phyloP scores from a whole-genome alignment of 2,888 invertebrate genomes.

The Brachynemurus nebulosus region DNA sequence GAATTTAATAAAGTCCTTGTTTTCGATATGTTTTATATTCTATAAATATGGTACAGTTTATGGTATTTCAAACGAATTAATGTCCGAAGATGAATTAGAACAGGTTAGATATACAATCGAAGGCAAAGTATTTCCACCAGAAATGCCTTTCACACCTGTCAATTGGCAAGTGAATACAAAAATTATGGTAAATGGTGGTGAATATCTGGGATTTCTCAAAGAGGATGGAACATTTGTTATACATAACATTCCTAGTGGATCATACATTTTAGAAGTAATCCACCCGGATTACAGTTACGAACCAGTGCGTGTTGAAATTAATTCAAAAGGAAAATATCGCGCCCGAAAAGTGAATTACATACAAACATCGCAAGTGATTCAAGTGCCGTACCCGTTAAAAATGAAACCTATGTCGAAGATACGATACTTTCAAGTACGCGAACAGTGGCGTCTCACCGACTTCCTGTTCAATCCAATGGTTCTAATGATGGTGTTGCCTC shows the following conservation, averaged over 20 bases:
- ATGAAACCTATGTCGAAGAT: slow-evolving; percentile 70
- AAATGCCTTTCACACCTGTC: slow-evolving; percentile 37
- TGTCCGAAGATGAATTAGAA: slow-evolving; percentile 30
- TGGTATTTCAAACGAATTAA: too few species aligned
- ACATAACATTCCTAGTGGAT: slow-evolving; percentile 78
- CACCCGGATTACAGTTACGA: slow-evolving; percentile 89
- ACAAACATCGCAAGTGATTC: slow-evolving; percentile 79
- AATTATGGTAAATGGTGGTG: slow-evolving; percentile 78
- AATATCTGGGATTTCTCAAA: slow-evolving; percentile 74
- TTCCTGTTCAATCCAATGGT: slow-evolving; percentile 96
- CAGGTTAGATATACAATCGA: slow-evolving; percentile 56
- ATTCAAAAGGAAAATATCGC: slow-evolving; percentile 90
- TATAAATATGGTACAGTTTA: too few species aligned
- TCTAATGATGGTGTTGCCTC: slow-evolving; percentile 90
- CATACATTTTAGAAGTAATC: slow-evolving; percentile 84
- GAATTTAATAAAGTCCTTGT: too few species aligned
- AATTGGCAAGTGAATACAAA: slow-evolving; percentile 68
- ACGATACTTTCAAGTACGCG: slow-evolving; percentile 83
- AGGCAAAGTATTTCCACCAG: slow-evolving; percentile 65
- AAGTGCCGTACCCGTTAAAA: slow-evolving; percentile 84
- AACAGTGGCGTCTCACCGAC: slow-evolving; percentile 95
- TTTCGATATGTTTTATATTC: too few species aligned
- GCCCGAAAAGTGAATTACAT: slow-evolving; percentile 90
- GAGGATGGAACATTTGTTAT: slow-evolving; percentile 86
- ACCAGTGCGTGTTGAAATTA: slow-evolving; percentile 91